Percentiles rank a stretch among this genome's conserved stretches.
Evolutionary conservation across 2,888 invertebrate genomes (phyloP).

Genomic region (Troilus luridus): DNA sequence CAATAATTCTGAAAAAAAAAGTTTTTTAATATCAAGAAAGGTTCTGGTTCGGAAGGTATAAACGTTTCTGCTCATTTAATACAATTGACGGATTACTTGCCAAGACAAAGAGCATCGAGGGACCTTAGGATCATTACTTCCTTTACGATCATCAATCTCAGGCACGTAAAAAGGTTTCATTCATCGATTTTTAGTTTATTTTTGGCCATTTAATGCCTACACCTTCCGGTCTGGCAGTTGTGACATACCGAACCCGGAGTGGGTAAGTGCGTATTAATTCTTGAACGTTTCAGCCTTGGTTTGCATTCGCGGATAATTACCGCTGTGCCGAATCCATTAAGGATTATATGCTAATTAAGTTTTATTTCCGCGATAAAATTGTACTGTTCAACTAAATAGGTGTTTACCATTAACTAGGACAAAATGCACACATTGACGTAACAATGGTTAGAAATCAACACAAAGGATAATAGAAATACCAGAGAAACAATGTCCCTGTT

Average conservation of each 20-base stretch:
- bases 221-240: not conserved
- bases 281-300: not conserved
- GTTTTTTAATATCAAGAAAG: too few relatives aligned
- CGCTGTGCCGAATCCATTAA: constrained; percentile 9
- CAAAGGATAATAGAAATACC: not conserved
- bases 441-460: not conserved
- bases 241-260: not conserved
- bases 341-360: not conserved
- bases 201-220: not conserved
- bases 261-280: constrained; percentile 18
- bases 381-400: not conserved
- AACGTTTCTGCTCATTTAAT: too few relatives aligned
- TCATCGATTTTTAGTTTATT: not conserved
- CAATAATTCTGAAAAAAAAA: too few relatives aligned
- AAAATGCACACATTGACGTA: not conserved
- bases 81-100: too few relatives aligned
- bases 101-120: too few relatives aligned
- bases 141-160: not conserved
- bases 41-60: too few relatives aligned
- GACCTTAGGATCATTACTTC: not conserved
- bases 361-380: constrained; percentile 24
- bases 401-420: not conserved
- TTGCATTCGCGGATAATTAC: not conserved
- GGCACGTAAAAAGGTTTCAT: not conserved
- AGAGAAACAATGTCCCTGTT: not conserved